phyloP scores from a whole-genome alignment of 2,113 vertebrate genomes.

The Prionailurus viverrinus region DNA sequence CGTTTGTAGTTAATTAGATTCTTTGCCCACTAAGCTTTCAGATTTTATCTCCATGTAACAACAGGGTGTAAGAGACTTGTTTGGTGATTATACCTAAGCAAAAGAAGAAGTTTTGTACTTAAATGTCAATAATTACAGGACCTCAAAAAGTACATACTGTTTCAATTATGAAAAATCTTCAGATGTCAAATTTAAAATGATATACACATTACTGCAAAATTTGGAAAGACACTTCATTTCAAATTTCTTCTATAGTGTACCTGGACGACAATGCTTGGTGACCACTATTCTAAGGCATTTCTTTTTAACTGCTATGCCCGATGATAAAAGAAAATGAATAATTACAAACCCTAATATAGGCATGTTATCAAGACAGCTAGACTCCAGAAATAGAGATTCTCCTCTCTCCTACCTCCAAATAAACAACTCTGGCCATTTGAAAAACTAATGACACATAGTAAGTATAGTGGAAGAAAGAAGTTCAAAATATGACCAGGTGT shows the following conservation, averaged over 20 bases:
- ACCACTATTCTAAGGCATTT: not conserved
- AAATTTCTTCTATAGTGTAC: not conserved
- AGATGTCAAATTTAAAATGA: not conserved
- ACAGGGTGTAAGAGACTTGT: not conserved
- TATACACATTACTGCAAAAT: not conserved
- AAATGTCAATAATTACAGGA: not conserved
- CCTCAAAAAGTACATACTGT: not conserved
- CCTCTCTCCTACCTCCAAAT: not conserved
- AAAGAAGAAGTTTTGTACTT: not conserved
- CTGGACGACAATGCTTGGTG: not conserved
- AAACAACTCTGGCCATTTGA: not conserved
- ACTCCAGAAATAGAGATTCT: not conserved
- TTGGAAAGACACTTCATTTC: not conserved
- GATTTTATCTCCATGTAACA: not conserved
- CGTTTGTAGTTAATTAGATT: not conserved
- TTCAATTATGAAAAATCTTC: not conserved
- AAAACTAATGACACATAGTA: not conserved
- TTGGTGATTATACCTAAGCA: not conserved
- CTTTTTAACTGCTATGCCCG: not conserved
- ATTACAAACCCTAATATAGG: not conserved
- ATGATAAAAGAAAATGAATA: not conserved
- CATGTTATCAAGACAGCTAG: not conserved
- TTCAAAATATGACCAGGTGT: not conserved
- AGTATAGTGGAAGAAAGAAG: not conserved
- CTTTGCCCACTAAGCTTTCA: not conserved